phyloP scores from a whole-genome alignment of 2,113 vertebrate genomes.

The Syngnathus floridae region DNA sequence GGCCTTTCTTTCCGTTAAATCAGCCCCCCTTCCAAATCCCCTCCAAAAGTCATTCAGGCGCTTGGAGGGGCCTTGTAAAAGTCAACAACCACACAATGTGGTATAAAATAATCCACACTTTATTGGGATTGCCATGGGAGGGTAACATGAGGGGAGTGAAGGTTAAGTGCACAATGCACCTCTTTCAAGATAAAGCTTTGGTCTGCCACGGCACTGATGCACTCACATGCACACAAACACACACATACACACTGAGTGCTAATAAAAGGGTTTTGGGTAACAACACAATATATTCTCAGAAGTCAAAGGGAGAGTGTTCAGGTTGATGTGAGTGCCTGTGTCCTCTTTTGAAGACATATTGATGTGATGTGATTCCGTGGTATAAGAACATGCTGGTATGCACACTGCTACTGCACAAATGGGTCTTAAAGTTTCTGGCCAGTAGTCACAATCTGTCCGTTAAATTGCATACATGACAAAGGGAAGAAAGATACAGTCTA shows the following conservation, averaged over 20 bases:
- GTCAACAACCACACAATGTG: conserved; percentile 57
- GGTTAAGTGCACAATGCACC: conserved; percentile 65
- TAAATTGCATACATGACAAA: conserved; percentile 50
- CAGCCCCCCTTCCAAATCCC: background rate
- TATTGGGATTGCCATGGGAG: conserved; percentile 62
- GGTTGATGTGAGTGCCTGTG: conserved; percentile 25
- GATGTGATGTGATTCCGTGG: conserved; percentile 50
- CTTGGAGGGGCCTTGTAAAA: conserved; percentile 57
- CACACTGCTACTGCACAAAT: conserved; percentile 54
- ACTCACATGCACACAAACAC: conserved; percentile 7
- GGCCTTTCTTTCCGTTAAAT: conserved; percentile 28
- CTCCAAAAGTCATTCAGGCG: conserved; percentile 21
- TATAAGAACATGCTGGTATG: conserved; percentile 62
- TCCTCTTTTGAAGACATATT: conserved; percentile 40
- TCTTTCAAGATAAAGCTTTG: conserved; percentile 53
- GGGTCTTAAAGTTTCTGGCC: conserved; percentile 52
- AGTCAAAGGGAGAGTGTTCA: conserved; percentile 54
- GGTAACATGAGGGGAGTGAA: conserved; percentile 19
- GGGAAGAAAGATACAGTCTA: background rate
- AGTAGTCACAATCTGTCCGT: conserved; percentile 46
- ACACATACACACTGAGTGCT: conserved; percentile 10
- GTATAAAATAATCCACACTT: conserved; percentile 74
- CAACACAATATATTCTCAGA: conserved; percentile 35
- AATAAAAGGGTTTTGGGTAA: conserved; percentile 42
- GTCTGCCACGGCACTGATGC: conserved; percentile 44